A percentile compares a stretch with the other conserved stretches of the same genome.
Evolutionary conservation across 1,140 invertebrate species (phyloP).

Genomic region (Plodia interpunctella): DNA sequence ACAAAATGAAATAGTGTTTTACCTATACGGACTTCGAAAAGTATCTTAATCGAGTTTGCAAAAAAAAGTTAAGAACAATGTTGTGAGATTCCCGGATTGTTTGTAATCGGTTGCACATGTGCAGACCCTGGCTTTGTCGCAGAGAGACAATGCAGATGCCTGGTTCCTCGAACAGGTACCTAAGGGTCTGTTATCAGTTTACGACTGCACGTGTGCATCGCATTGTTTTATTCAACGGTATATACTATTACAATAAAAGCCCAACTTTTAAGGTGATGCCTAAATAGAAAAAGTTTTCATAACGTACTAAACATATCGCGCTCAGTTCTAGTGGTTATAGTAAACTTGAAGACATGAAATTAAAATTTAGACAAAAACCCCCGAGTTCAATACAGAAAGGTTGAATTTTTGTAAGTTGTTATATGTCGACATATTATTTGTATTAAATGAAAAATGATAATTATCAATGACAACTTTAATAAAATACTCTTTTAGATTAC

Average conservation of each 20-base stretch:
- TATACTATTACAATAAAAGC: background rate
- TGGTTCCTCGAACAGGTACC: slow-evolving; percentile 48
- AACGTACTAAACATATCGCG: no score
- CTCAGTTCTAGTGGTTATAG: no score
- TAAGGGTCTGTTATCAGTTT: slow-evolving; percentile 38
- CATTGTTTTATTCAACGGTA: slow-evolving; percentile 31
- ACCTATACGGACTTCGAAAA: background rate
- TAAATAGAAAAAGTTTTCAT: no score
- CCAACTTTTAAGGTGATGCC: background rate
- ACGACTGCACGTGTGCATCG: slow-evolving; percentile 54
- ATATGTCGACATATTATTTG: no score
- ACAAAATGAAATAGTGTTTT: no score
- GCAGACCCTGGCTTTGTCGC: slow-evolving; percentile 42
- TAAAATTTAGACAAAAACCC: no score
- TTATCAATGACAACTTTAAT: no score
- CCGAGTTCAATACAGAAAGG: no score
- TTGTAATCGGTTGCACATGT: slow-evolving; percentile 43
- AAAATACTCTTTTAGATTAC: no score
- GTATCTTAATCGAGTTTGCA: background rate
- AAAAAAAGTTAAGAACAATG: background rate
- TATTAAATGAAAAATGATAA: no score
- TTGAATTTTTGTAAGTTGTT: no score
- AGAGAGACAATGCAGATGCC: slow-evolving; percentile 34
- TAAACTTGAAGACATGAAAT: no score
- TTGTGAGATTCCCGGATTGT: background rate